Percentiles rank a stretch among this genome's conserved stretches.
These are phyloP conservation scores for Botrylloides violaceus DNA, from an alignment of 23 tunicate genomes.

Conservation along the genomic window DNA sequence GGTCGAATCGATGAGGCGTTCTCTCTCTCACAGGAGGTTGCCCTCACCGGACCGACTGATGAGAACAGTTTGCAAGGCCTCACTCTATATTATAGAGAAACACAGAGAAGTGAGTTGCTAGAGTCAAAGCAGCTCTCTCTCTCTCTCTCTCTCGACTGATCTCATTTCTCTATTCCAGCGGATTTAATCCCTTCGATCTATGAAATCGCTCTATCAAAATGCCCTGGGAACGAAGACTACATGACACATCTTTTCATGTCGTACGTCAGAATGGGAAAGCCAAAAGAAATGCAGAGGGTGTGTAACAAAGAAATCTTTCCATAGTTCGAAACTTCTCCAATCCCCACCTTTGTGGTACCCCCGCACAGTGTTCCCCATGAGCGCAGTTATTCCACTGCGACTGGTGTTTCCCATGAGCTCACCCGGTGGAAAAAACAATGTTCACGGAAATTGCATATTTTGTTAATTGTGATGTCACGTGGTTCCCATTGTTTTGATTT, in stretches of 20 bases:
- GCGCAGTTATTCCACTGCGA: too few relatives aligned
- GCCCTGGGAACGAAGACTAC: slow-evolving; percentile 66
- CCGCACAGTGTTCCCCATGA: too few relatives aligned
- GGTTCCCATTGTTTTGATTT: not conserved
- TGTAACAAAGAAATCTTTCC: not conserved
- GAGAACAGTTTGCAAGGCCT: slow-evolving; percentile 88
- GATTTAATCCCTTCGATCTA: slow-evolving; percentile 62
- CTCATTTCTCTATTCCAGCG: slow-evolving; percentile 36
- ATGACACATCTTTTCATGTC: slow-evolving; percentile 92
- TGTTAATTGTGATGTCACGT: too few relatives aligned
- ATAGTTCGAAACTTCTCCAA: too few relatives aligned
- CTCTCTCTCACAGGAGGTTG: slow-evolving; percentile 52
- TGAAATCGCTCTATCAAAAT: slow-evolving; percentile 48
- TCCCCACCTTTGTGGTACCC: too few relatives aligned
- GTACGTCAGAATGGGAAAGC: slow-evolving; percentile 62
- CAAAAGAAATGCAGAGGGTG: slow-evolving; percentile 83
- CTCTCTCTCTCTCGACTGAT: too few relatives aligned
- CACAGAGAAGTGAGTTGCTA: slow-evolving; percentile 33
- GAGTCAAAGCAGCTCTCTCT: too few relatives aligned
- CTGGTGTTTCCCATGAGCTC: too few relatives aligned
- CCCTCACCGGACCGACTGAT: slow-evolving; percentile 49
- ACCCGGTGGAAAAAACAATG: too few relatives aligned
- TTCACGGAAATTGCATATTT: too few relatives aligned
- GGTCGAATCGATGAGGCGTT: slow-evolving; percentile 64
- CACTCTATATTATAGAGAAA: slow-evolving; percentile 80